Percentiles rank a stretch among this genome's conserved stretches.
phyloP scores from a whole-genome alignment of 2,113 vertebrate species.

The Xenus cinereus region DNA sequence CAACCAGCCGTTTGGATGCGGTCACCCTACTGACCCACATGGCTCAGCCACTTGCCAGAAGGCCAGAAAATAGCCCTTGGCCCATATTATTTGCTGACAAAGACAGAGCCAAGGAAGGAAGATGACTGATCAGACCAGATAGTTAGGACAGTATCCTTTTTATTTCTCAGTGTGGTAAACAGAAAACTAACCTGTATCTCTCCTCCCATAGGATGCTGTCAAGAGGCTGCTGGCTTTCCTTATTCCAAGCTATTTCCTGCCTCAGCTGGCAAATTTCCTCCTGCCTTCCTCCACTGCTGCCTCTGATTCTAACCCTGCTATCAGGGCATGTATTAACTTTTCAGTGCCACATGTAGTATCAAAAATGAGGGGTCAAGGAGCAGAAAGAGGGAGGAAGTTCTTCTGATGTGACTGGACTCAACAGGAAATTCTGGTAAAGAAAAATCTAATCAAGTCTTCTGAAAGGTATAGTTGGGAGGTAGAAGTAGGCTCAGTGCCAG shows the following conservation, averaged over 20 bases:
- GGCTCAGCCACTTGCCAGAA: neutral
- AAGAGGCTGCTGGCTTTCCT: neutral
- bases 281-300: too few relatives aligned
- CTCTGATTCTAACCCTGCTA: neutral
- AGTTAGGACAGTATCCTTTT: neutral
- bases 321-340: neutral
- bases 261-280: neutral
- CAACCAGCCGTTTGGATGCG: neutral
- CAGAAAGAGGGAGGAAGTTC: neutral
- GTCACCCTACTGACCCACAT: neutral
- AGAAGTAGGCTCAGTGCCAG: neutral
- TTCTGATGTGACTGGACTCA: neutral
- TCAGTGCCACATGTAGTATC: neutral
- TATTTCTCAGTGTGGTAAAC: neutral
- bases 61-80: neutral
- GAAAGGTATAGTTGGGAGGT: neutral
- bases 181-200: neutral
- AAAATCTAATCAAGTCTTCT: neutral
- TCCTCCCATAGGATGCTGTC: neutral
- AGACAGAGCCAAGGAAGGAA: neutral
- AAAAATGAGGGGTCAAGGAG: neutral
- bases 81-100: neutral
- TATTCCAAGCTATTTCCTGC: neutral
- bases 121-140: neutral
- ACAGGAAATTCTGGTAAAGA: neutral